Percentiles rank a stretch among this genome's conserved stretches.
Conservation (phyloP, 2,113 vertebrate species). For the Hippocampus abdominalis region DNA sequence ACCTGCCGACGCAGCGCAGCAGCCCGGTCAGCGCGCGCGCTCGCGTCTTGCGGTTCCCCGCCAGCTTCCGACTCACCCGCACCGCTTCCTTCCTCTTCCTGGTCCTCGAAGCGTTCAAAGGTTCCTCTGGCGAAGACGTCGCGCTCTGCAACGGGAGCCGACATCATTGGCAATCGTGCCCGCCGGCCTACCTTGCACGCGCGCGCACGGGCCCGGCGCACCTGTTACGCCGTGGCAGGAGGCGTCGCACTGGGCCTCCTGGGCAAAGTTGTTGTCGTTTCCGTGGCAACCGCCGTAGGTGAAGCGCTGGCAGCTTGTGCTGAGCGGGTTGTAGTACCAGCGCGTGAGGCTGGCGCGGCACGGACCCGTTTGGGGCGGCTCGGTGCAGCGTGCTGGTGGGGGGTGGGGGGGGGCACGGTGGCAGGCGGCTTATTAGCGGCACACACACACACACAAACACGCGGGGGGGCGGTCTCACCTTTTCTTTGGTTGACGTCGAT, state of each 20-base stretch:
- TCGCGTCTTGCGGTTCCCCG: too few relatives aligned
- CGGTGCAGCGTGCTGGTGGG: conserved; percentile 77
- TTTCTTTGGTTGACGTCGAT: conserved; percentile 45
- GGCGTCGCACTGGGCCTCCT: conserved; percentile 68
- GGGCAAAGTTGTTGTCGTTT: conserved; percentile 84
- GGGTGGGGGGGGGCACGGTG: not conserved
- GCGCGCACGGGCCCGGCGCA: not conserved
- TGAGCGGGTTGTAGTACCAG: conserved; percentile 88
- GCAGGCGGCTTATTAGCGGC: conserved; percentile 4
- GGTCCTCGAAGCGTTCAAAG: conserved; percentile 33
- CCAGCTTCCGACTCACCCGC: conserved; percentile 40
- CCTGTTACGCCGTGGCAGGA: conserved; percentile 78
- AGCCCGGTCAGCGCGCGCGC: not conserved
- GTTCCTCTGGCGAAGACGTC: conserved; percentile 54
- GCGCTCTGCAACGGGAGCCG: conserved; percentile 33
- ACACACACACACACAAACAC: not conserved
- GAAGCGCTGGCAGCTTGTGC: conserved; percentile 76
- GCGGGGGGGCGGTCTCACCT: conserved; percentile 36
- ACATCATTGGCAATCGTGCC: not conserved
- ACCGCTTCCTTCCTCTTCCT: conserved; percentile 11
- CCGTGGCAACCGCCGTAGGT: conserved; percentile 85
- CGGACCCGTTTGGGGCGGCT: conserved; percentile 78
- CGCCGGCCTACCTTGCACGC: too few relatives aligned
- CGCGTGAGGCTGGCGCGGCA: conserved; percentile 76
- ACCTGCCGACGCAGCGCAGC: conserved; percentile 30